Evolutionary conservation across 2,797 vertebrate species (phyloP).

Genomic region (Microchirus variegatus): DNA sequence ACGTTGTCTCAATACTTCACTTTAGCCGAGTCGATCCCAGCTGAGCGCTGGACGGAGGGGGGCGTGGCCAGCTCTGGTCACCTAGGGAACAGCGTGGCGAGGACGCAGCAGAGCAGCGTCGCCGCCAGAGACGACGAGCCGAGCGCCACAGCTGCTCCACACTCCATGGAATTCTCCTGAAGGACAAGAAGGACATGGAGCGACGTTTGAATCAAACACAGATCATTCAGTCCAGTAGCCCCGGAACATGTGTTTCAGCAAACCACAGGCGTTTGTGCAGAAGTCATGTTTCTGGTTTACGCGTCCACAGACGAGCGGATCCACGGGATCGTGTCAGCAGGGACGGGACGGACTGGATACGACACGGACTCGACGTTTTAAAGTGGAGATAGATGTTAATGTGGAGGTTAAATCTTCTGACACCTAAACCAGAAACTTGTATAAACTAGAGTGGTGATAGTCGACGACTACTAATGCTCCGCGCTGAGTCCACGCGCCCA

Average conservation of each 20-base stretch:
- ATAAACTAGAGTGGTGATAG: too few species aligned
- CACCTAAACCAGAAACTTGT: too few species aligned
- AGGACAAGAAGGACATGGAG: constrained; percentile 6
- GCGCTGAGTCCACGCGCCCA: too few species aligned
- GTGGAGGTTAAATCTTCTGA: too few species aligned
- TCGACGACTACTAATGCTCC: too few species aligned
- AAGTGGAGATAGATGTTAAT: too few species aligned
- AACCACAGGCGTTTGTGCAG: background rate
- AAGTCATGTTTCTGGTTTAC: background rate
- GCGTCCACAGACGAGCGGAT: background rate
- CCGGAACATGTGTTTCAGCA: background rate
- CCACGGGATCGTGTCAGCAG: too few species aligned
- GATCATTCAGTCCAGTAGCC: too few species aligned
- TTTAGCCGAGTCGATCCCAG: constrained; percentile 64
- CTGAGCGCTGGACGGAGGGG: constrained; percentile 74
- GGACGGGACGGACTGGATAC: too few species aligned
- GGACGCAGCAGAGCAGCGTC: constrained; percentile 79
- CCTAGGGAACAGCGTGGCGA: constrained; percentile 85
- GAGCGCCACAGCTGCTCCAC: constrained; percentile 84
- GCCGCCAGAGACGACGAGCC: constrained; percentile 75
- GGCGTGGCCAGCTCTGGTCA: constrained; percentile 86
- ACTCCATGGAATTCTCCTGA: constrained; percentile 97
- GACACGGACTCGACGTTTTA: too few species aligned
- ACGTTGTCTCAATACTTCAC: constrained; percentile 52
- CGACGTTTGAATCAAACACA: constrained; percentile 6